A percentile compares a stretch with the other conserved stretches of the same genome.
These are phyloP conservation scores for Mythimna albipuncta DNA, from an alignment of 2,888 invertebrate genomes.

Conservation along the genomic window DNA sequence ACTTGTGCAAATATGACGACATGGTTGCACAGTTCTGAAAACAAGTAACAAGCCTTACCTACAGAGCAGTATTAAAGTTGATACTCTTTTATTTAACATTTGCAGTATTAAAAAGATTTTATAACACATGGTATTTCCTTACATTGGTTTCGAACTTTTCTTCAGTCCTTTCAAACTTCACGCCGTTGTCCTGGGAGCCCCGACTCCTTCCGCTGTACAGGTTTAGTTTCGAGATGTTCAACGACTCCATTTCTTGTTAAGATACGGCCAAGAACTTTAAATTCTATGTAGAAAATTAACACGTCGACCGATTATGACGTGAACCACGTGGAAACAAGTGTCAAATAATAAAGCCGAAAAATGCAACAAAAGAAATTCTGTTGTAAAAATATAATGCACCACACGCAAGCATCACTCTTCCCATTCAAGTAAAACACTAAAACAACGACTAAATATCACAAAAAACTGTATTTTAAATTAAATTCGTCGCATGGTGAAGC, in stretches of 20 bases:
- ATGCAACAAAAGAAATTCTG: conserved; percentile 66
- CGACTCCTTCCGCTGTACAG: conserved; percentile 82
- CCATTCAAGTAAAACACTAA: conserved; percentile 63
- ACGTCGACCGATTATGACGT: conserved; percentile 86
- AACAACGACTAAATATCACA: conserved; percentile 54
- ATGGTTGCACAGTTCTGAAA: neutral
- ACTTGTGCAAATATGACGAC: neutral
- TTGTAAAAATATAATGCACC: conserved; percentile 58
- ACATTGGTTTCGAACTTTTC: conserved; percentile 79
- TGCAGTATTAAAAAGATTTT: conserved; percentile 4
- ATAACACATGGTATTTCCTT: conserved; percentile 67
- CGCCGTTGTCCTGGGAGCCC: conserved; percentile 72
- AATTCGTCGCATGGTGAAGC: conserved; percentile 70
- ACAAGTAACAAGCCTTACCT: neutral
- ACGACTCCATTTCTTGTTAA: conserved; percentile 81
- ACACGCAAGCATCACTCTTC: conserved; percentile 69
- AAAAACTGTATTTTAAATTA: conserved; percentile 56
- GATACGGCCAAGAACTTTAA: conserved; percentile 70
- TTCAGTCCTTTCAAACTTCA: conserved; percentile 75
- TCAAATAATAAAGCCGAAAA: conserved; percentile 77
- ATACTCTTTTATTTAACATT: conserved; percentile 16
- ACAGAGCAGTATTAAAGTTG: neutral
- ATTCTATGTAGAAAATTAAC: conserved; percentile 77
- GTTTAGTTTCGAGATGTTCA: conserved; percentile 86
- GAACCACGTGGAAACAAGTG: conserved; percentile 89